These are phyloP conservation scores for Oryzias dopingdopingensis DNA, from an alignment of 2,797 vertebrate species.

Conservation along the genomic window DNA sequence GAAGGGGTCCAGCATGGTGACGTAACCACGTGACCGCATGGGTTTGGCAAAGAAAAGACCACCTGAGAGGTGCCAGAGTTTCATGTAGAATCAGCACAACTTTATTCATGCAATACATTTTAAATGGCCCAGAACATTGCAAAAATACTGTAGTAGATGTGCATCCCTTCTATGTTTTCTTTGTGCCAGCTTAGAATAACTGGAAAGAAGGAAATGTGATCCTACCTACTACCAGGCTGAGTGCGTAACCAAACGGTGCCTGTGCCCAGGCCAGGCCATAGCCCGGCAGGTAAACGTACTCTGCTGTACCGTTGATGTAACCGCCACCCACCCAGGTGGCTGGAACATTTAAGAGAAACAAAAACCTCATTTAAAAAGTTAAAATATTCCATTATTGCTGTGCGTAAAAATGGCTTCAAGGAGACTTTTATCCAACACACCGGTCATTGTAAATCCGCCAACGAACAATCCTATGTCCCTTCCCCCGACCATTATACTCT, in stretches of 20 bases:
- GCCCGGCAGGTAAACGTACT: conserved; percentile 92
- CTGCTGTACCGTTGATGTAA: conserved; percentile 98
- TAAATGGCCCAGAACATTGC: too few relatives aligned
- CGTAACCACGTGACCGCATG: conserved; percentile 93
- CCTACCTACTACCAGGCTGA: conserved; percentile 94
- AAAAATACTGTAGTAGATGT: too few relatives aligned
- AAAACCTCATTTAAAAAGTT: background rate
- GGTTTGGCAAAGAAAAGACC: conserved; percentile 98
- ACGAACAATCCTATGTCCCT: conserved; percentile 95
- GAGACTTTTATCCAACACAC: conserved; percentile 58
- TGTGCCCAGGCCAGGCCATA: conserved; percentile 95
- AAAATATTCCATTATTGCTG: background rate
- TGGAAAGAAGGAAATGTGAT: background rate
- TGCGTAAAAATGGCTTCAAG: conserved; percentile 31
- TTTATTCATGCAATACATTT: too few relatives aligned
- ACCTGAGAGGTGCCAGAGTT: conserved; percentile 70
- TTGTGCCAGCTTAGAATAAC: too few relatives aligned
- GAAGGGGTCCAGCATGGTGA: conserved; percentile 98
- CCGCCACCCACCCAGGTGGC: conserved; percentile 99
- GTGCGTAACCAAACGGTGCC: conserved; percentile 95
- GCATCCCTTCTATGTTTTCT: too few relatives aligned
- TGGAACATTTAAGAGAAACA: conserved; percentile 50
- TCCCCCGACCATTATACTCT: conserved; percentile 94
- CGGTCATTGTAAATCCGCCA: conserved; percentile 97
- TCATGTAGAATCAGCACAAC: too few relatives aligned